phyloP scores from a whole-genome alignment of 2,888 invertebrate species.

The Clusia tigrina region DNA sequence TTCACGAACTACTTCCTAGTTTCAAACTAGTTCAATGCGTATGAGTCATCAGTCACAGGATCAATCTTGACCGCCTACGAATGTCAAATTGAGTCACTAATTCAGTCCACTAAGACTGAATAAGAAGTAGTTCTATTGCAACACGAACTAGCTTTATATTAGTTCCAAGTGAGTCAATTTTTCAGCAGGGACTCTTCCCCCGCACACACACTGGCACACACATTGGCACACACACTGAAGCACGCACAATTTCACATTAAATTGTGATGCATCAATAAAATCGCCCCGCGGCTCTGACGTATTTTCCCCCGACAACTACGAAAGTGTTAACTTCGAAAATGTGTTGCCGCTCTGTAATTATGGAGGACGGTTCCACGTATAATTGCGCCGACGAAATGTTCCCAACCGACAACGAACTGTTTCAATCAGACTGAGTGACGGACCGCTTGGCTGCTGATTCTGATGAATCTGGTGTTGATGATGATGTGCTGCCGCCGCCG shows the following conservation, averaged over 20 bases:
- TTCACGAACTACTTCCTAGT: too few relatives aligned
- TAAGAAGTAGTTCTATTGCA: too few relatives aligned
- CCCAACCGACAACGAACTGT: constrained; percentile 29
- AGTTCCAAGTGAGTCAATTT: too few relatives aligned
- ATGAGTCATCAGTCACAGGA: too few relatives aligned
- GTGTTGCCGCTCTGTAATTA: constrained; percentile 64
- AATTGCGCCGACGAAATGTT: constrained; percentile 56
- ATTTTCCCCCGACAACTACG: constrained; percentile 56
- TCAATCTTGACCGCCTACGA: too few relatives aligned
- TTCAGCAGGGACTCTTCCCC: not conserved
- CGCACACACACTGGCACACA: not conserved
- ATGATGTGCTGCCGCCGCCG: not conserved
- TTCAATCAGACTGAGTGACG: constrained; percentile 53
- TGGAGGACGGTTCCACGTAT: constrained; percentile 55
- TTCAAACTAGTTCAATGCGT: too few relatives aligned
- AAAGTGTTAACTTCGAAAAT: constrained; percentile 64
- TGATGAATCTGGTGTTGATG: not conserved
- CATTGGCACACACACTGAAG: not conserved
- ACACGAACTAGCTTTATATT: too few relatives aligned
- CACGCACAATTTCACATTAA: constrained; percentile 50
- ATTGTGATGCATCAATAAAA: constrained; percentile 53
- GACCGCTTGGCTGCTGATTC: constrained; percentile 21
- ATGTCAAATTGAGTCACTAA: too few relatives aligned
- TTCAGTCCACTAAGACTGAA: too few relatives aligned
- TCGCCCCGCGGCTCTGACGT: constrained; percentile 56